Conservation (phyloP, 1,140 invertebrate species). For the Penaeus vannamei region DNA sequence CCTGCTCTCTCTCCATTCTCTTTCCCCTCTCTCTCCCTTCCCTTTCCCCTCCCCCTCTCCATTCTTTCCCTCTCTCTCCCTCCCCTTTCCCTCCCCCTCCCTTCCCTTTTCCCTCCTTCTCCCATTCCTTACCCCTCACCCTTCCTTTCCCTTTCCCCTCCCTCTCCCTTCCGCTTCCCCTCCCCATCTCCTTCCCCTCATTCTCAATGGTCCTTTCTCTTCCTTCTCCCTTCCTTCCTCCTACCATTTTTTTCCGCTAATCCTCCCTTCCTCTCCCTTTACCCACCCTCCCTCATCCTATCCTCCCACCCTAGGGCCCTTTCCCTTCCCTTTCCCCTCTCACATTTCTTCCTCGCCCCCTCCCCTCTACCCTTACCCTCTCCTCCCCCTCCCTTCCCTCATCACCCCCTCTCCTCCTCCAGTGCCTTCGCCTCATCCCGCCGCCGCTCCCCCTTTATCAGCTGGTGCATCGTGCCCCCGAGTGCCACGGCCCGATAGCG, state of each 20-base stretch:
- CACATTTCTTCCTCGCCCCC: neutral
- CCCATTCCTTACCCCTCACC: no score
- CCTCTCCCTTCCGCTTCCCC: neutral
- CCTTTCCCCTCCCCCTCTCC: neutral
- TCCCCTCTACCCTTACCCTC: neutral
- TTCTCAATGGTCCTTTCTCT: neutral
- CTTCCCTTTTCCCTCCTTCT: no score
- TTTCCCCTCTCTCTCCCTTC: neutral
- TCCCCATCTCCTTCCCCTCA: neutral
- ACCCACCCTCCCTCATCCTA: neutral
- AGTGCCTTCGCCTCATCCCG: neutral
- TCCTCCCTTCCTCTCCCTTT: neutral
- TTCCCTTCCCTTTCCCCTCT: no score
- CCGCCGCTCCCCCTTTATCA: no score
- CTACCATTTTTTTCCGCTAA: no score
- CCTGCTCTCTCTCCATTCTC: neutral
- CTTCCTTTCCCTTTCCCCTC: neutral
- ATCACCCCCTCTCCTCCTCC: neutral
- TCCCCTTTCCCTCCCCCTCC: neutral
- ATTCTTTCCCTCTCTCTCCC: neutral
- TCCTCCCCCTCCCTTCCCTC: neutral
- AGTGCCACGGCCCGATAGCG: no score
- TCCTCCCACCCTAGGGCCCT: neutral
- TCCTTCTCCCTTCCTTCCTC: no score
- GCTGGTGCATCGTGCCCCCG: no score